Base-by-base conservation (phyloP, 2,888 invertebrate species). In the Plagodis dolabraria region DNA sequence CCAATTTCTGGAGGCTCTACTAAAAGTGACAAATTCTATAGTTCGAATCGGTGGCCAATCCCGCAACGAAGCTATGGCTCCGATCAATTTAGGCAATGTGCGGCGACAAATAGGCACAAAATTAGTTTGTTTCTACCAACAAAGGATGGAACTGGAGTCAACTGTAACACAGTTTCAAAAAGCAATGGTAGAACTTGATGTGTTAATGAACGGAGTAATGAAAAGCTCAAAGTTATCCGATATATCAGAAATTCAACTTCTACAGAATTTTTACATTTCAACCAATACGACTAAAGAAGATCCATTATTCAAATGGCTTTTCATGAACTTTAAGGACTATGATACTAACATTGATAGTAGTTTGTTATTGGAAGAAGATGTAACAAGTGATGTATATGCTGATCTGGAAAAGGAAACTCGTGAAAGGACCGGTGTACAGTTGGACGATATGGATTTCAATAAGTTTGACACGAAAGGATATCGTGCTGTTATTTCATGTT, bases 1-100 rank as follows among this genome's bases (percentile, higher is more conserved):
- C 84, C 97, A 97, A 78, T 97, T 97, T 84, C 85, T 98, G 42
- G 95, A 96, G 76, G 96, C 95, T 36, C 86, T 96, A 50, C 72
- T 95, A 2, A 73, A 80, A n/a, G 80, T 93, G 7, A 96, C 95
- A 0, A 55, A 85, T 0, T 90, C 93, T 7, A 93, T 97, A 54
- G 92, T 95, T 0, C 93, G 97, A 36, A 93, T 97, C 64, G 97
- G 97, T 0, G 94, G 94, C 0, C 95, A 95, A 72, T 94, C 95
- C 0, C 94, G 94, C 57, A 94, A 93, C 72, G 89, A 93, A 67
- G 73, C 75, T 1, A 78, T 90, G 77, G 75, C 82, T 6, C 69
- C 79, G 6, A 80, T 95, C 51, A 83, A 92, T 57, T 69, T 92
- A 57, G 93, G 82, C 38, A 93, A 92, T 63, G 53, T 84, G 56